phyloP scores from a whole-genome alignment of 2,113 vertebrate genomes.

The Dascyllus trimaculatus region DNA sequence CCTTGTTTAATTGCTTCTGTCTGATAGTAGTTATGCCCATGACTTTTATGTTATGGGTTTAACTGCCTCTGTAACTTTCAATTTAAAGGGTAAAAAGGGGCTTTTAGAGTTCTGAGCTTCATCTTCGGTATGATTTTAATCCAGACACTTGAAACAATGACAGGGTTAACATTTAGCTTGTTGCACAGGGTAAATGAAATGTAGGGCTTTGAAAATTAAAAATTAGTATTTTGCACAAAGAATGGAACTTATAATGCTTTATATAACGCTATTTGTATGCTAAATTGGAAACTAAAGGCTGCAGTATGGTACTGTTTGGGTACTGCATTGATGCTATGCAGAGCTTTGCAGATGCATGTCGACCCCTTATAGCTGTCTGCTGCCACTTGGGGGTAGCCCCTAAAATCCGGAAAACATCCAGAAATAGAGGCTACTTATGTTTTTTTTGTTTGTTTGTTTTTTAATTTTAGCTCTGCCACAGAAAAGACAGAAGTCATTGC shows the following conservation, averaged over 20 bases:
- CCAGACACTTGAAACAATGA: constrained; percentile 62
- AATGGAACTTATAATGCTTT: neutral
- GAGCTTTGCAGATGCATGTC: too few relatives aligned
- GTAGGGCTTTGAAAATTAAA: constrained; percentile 9
- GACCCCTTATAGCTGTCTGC: too few relatives aligned
- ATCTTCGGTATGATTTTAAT: constrained; percentile 55
- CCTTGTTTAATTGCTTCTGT: constrained; percentile 78
- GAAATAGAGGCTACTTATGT: too few relatives aligned
- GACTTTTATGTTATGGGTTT: constrained; percentile 79
- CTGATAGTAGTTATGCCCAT: constrained; percentile 76
- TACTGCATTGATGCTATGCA: too few relatives aligned
- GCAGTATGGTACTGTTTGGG: too few relatives aligned
- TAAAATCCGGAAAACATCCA: too few relatives aligned
- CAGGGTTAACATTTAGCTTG: constrained; percentile 61
- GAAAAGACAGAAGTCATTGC: too few relatives aligned
- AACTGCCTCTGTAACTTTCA: constrained; percentile 75
- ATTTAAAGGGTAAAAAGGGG: constrained; percentile 77
- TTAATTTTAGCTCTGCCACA: too few relatives aligned
- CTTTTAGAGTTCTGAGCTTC: constrained; percentile 64
- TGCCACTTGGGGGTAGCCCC: too few relatives aligned
- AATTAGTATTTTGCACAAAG: constrained; percentile 28
- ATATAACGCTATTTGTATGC: too few relatives aligned
- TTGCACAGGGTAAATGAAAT: constrained; percentile 40
- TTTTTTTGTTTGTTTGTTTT: too few relatives aligned
- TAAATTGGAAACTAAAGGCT: too few relatives aligned